Conservation (phyloP, 2,888 invertebrate species). For the Temnothorax rugatulus region DNA sequence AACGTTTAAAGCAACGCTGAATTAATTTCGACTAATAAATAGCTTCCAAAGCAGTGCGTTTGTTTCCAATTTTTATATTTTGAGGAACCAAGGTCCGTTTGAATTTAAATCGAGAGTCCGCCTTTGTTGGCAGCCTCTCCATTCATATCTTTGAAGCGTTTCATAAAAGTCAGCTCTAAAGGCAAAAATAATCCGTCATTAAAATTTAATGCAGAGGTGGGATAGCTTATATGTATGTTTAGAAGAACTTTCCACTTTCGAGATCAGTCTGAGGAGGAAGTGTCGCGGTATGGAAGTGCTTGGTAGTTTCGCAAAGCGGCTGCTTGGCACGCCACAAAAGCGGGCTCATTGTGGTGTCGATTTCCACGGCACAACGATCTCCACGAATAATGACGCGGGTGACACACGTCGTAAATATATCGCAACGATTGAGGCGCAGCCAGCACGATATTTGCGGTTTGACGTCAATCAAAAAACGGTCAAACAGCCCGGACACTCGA, state of each 20-base stretch:
- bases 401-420: conserved; percentile 69
- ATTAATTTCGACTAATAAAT: conserved; percentile 9
- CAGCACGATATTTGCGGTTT: conserved; percentile 70
- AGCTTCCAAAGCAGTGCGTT: background rate
- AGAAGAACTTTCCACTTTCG: conserved; percentile 5
- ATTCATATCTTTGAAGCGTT: background rate
- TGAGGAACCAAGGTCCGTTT: background rate
- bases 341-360: conserved; percentile 66
- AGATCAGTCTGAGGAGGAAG: conserved; percentile 27
- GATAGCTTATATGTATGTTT: background rate
- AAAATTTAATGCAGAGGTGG: conserved; percentile 31
- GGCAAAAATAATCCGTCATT: conserved; percentile 32
- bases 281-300: conserved; percentile 32
- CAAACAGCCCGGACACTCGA: conserved; percentile 82
- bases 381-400: conserved; percentile 69
- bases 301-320: conserved; percentile 47
- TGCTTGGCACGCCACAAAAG: conserved; percentile 51
- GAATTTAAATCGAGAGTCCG: background rate
- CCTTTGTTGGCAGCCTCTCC: background rate
- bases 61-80: conserved; percentile 10
- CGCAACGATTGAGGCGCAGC: conserved; percentile 48
- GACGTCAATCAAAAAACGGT: conserved; percentile 76
- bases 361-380: conserved; percentile 67
- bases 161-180: conserved; percentile 14
- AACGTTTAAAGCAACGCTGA: background rate